phyloP scores from a whole-genome alignment of 2,797 vertebrate species.

The Tangara arthus region DNA sequence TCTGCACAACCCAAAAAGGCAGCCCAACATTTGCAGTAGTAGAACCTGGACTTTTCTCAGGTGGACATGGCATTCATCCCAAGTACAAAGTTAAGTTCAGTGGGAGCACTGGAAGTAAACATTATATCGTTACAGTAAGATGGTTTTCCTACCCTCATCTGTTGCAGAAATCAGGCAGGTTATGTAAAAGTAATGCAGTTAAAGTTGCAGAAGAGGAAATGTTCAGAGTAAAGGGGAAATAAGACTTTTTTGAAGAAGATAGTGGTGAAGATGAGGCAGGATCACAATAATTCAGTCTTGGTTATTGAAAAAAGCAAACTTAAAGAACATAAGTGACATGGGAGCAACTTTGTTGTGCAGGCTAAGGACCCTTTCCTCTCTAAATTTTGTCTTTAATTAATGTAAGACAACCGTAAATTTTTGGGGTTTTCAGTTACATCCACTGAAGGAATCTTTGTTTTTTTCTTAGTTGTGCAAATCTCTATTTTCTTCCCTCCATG shows the following conservation, averaged over 20 bases:
- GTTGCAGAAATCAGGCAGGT: background rate
- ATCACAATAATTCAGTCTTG: background rate
- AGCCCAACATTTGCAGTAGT: background rate
- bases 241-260: background rate
- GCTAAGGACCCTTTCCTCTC: background rate
- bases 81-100: background rate
- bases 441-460: background rate
- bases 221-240: background rate
- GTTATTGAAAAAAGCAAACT: background rate
- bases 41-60: background rate
- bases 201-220: background rate
- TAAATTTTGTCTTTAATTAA: background rate
- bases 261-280: background rate
- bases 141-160: background rate
- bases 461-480: background rate
- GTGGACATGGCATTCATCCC: background rate
- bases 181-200: background rate
- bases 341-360: background rate
- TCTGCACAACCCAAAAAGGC: background rate
- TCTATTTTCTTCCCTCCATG: accelerated
- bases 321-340: background rate
- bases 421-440: background rate
- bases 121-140: background rate
- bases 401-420: background rate
- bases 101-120: background rate